Evolutionary conservation across 2,797 vertebrate genomes (phyloP), one percentile per base, ranked within the genome.

Genomic region (Taeniopygia guttata): DNA sequence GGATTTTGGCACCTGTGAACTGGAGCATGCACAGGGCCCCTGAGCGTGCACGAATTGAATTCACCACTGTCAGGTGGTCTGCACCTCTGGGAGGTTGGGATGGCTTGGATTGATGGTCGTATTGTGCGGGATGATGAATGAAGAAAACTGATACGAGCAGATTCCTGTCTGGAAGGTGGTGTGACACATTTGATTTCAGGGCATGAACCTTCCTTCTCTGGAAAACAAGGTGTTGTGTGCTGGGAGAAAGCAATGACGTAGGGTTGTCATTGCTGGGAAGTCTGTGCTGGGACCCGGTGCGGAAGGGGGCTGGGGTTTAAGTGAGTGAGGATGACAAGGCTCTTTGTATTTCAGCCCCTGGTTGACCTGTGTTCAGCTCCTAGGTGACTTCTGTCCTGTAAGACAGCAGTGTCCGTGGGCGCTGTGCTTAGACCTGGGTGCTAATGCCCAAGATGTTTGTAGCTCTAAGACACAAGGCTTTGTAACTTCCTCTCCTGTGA

Each of bases 381-480:
- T 52, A 5, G 27, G 18, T 70, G 58, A 60, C 20, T 75, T 9
- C 5, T 84, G 29, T 74, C 40, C 45, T 48, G 19, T 38, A 34
- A 38, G 16, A 16, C 27, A 26, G 36, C n/a, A 30, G 29, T 15
- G 9, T 70, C 40, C 0, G 0, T 55, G 72, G 70, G 51, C 0
- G 0, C 68, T 69, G 34, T 25, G 40, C 32, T 73, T 51, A 48
- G 59, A 43, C 26, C 23, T 48, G 11, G 0, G 13, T 81, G 89
- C 62, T 75, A 13, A 32, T 0, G 9, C 14, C 25, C 9, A 6
- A 36, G 55, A 5, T 36, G 10, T 4, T 59, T 68, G n/a, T 55
- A 48, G 59, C 38, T 59, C n/a, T 40, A 2, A 46, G n/a, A n/a
- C 58, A 27, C 2, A 29, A 26, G 16, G n/a, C 43, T 87, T 73